Percentiles rank a stretch among this genome's conserved stretches.
These are phyloP conservation scores for Gymnarchus niloticus DNA, from an alignment of 2,113 vertebrate species.

Conservation along the genomic window DNA sequence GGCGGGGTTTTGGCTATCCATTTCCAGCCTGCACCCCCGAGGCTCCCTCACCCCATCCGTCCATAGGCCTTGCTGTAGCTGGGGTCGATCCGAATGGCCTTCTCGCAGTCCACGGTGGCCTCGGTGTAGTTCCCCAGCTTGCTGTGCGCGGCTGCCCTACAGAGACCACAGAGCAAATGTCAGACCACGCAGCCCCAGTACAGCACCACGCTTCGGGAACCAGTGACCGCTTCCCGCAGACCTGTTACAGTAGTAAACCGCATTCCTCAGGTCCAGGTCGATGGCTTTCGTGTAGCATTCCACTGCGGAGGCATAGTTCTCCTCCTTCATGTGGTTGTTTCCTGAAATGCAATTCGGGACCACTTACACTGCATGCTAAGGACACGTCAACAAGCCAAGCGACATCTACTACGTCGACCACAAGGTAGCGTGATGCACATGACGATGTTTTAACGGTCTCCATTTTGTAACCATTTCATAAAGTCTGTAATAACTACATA, in stretches of 20 bases:
- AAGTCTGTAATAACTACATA: too few relatives aligned
- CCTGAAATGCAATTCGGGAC: slow-evolving; percentile 56
- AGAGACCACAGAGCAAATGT: neutral
- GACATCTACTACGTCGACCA: neutral
- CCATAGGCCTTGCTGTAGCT: slow-evolving; percentile 97
- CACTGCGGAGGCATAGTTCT: slow-evolving; percentile 85
- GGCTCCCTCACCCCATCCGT: slow-evolving; percentile 87
- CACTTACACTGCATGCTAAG: neutral
- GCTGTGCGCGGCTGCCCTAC: slow-evolving; percentile 91
- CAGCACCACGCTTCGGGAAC: neutral
- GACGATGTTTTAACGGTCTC: too few relatives aligned
- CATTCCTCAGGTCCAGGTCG: slow-evolving; percentile 87
- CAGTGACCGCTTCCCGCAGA: slow-evolving; percentile 38
- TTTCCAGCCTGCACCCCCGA: neutral
- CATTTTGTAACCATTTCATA: too few relatives aligned
- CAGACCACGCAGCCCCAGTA: neutral
- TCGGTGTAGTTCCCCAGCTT: slow-evolving; percentile 85
- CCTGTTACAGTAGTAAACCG: slow-evolving; percentile 97
- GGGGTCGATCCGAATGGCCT: slow-evolving; percentile 87
- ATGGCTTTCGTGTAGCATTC: slow-evolving; percentile 91
- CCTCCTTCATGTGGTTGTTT: slow-evolving; percentile 97
- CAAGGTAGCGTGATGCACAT: too few relatives aligned
- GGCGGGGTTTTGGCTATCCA: neutral
- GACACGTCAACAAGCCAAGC: slow-evolving; percentile 15
- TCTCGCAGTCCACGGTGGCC: slow-evolving; percentile 86